Evolutionary conservation across 2,888 invertebrate species (phyloP), one percentile per base, ranked within the genome.

Genomic region (Thereva nobilitata): DNA sequence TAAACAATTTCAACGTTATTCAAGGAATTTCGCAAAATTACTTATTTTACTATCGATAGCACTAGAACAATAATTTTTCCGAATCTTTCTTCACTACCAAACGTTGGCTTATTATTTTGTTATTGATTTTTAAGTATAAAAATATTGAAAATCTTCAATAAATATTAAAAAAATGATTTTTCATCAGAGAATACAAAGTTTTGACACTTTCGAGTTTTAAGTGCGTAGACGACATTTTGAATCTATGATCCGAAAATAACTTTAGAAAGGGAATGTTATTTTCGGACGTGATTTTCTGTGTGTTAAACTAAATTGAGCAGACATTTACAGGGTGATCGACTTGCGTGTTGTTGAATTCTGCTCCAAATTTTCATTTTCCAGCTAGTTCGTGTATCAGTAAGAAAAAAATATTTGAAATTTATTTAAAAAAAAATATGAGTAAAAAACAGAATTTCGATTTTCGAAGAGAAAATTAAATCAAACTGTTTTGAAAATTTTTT

Each of bases 241-340:
- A 72, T 73, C 71, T 73, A 65, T 67, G 71, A 74, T 75, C 76
- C 74, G 75, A 75, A 76, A 76, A 76, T 76, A 76, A 74, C 74
- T 74, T 74, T 71, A 72, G 74, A 75, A 75, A 76, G 75, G 75
- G 75, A 76, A 74, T 74, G 72, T 72, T 73, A 73, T 74, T 74
- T 74, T 72, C 71, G 71, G 71, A 68, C 63, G 64, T 64, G 68
- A 68, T 40, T 40, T 52, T 41, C 54, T 67, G 10, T 67, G 47
- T 66, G 45, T 49, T 66, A 12, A 45, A 38, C 49, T 49, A 40
- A 38, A 56, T 56, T 35, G 34, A 45, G 53, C 41, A 42, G 50
- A 57, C 57, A 57, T 23, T 38, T 37, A 67, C 53, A 61, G 53
- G 67, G 59, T 59, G 59, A 35, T 49, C 59, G 52, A 59, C 38